Evolutionary conservation across 2,113 vertebrate species (phyloP).

Genomic region (Sinosuthora webbiana): DNA sequence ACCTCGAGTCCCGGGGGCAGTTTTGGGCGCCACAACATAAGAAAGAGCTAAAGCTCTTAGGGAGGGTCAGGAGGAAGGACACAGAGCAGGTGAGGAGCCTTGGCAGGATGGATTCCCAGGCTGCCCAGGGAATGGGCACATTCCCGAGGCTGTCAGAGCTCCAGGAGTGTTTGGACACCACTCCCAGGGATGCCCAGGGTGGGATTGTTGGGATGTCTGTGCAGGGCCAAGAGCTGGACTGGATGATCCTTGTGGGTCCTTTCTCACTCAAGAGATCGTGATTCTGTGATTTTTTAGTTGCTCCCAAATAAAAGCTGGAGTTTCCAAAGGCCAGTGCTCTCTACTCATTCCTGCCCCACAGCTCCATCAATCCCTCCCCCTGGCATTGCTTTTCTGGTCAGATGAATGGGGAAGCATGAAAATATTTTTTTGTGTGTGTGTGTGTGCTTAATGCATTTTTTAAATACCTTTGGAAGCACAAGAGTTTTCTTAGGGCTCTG

Average conservation of each 20-base stretch:
- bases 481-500: not conserved
- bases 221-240: fast-evolving
- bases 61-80: not conserved
- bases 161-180: fast-evolving
- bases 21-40: not conserved
- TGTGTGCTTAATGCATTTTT: not conserved
- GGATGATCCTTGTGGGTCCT: fast-evolving
- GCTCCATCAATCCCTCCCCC: not conserved
- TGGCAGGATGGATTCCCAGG: not conserved
- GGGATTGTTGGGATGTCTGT: not conserved
- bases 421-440: not conserved
- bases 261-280: not conserved
- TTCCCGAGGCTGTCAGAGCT: not conserved
- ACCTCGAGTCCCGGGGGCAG: not conserved
- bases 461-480: not conserved
- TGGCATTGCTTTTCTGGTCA: not conserved
- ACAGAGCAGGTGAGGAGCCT: no score
- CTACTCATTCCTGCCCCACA: not conserved
- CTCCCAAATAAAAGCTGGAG: not conserved
- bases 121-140: not conserved
- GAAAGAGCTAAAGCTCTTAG: not conserved
- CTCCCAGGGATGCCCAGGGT: fast-evolving
- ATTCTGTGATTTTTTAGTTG: not conserved
- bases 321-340: not conserved
- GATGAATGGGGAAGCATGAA: not conserved